These are phyloP conservation scores for Plumapathes pennacea DNA, from an alignment of 92 coral and sea anemone species.

Conservation along the genomic window DNA sequence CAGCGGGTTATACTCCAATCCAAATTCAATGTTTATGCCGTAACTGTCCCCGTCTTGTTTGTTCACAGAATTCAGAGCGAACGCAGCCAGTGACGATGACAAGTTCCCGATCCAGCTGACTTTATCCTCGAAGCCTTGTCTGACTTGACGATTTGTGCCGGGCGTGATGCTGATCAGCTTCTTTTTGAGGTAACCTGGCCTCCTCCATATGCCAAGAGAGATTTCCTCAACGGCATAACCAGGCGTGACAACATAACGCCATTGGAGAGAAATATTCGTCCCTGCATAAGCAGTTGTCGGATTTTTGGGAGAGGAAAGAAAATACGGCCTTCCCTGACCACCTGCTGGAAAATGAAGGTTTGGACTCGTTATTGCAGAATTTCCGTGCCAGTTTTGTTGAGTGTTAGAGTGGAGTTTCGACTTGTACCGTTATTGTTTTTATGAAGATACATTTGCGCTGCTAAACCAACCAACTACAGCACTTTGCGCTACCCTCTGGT, in stretches of 20 bases:
- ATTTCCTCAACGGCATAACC: not conserved
- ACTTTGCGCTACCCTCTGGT: no score
- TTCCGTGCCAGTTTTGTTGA: no score
- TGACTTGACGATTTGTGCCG: not conserved
- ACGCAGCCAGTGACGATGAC: constrained; percentile 10
- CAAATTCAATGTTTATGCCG: constrained; percentile 18
- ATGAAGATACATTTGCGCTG: no score
- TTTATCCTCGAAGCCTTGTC: not conserved
- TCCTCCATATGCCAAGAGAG: constrained; percentile 2
- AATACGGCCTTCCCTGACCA: no score
- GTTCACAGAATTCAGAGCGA: constrained; percentile 7
- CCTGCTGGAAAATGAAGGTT: no score
- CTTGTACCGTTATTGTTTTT: no score
- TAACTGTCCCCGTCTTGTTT: not conserved
- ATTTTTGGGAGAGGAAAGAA: constrained; percentile 8
- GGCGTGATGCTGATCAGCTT: constrained; percentile 1
- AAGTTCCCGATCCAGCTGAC: constrained; percentile 29
- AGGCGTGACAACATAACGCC: not conserved
- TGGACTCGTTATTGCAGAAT: no score
- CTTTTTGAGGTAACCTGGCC: not conserved
- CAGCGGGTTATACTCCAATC: not conserved
- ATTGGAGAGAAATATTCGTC: not conserved
- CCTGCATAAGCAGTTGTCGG: constrained; percentile 9
- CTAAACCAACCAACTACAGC: no score
- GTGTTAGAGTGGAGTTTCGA: no score